Percentiles rank a stretch among this genome's conserved stretches.
Evolutionary conservation across 2,113 vertebrate species (phyloP).

Genomic region (Falco punctatus): DNA sequence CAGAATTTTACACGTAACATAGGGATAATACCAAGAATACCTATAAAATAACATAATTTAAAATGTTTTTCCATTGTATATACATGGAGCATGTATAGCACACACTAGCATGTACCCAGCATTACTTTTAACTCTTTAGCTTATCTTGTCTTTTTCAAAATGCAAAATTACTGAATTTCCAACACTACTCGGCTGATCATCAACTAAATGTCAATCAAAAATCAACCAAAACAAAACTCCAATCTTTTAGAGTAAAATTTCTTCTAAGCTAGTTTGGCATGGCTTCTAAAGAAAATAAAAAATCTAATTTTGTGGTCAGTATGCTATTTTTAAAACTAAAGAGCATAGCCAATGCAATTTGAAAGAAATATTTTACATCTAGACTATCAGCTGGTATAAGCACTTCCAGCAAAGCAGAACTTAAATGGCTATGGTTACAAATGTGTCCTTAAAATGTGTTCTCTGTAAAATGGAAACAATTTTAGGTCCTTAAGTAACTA

Average conservation of each 20-base stretch:
- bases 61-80: neutral
- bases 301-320: neutral
- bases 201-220: neutral
- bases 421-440: neutral
- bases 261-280: neutral
- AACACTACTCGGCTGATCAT: accelerated
- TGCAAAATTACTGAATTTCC: neutral
- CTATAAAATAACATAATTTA: neutral
- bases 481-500: neutral
- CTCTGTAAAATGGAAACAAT: neutral
- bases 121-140: neutral
- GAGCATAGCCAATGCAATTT: neutral
- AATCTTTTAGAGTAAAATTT: neutral
- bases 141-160: neutral
- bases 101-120: neutral
- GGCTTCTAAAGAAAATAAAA: neutral
- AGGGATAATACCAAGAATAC: neutral
- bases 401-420: neutral
- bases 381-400: constrained; percentile 3
- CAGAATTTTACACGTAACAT: neutral
- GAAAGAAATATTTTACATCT: constrained; percentile 28
- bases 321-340: neutral
- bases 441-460: neutral
- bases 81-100: neutral
- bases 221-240: neutral